Evolutionary conservation across 2,888 invertebrate species (phyloP), one percentile per base, ranked within the genome.

Genomic region (Tuberolachnus salignus): DNA sequence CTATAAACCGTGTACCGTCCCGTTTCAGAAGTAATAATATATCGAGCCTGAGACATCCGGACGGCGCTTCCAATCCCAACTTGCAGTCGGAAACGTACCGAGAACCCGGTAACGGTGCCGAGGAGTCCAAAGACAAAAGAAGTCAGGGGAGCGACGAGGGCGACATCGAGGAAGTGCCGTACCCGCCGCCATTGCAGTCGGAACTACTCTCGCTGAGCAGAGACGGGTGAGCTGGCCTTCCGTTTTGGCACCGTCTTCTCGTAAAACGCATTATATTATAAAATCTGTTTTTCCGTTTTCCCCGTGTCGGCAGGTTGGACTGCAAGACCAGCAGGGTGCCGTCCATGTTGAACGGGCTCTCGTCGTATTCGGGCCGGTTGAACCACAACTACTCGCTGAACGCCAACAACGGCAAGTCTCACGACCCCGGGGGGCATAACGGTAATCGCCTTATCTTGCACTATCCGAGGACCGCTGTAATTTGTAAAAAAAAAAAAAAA

Each of bases 41-140:
- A 49, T 81, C 81, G 23, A 89, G 92, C 81, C 86, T 95, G 73
- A 89, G 94, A 82, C 94, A 94, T 87, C 95, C 95, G 8, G 96
- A 96, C 84, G 95, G 95, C 66, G 95, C 96, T 71, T 96, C 95
- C 34, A 95, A 96, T 88, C 95, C 95, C 21, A 94, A 95, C 87
- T 88, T 96, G 83, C 89, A 90, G 80, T 92, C 92, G 85, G 80
- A 80, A 55, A 57, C 72, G 16, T 63, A 42, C 1, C 34, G 82
- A 19, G 82, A 82, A 75, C 82, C 82, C 23, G 83, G 82, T 1
- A 82, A 82, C 23, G 82, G 82, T 4, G 82, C 82, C 19, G 82
- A 82, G 42, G 74, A 80, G 9, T 64, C 64, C 42, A 71, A 63
- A 6, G 73, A 74, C 64, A 61, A 78, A 21, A 70, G 61, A 26